phyloP scores from a whole-genome alignment of 2,113 vertebrate genomes.

The Columba janthina region DNA sequence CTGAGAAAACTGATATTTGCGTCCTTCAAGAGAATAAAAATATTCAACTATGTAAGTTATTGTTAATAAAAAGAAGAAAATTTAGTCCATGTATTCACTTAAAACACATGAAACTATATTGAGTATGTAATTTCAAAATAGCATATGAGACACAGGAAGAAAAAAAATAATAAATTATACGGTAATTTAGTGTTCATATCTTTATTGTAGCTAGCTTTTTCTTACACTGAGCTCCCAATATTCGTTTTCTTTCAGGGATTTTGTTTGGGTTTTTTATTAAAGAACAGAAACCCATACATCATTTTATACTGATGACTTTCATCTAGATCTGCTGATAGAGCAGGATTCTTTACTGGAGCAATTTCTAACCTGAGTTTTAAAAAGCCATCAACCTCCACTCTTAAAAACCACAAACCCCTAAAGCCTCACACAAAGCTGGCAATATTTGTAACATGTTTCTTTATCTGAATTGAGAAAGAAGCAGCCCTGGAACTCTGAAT shows the following conservation, averaged over 20 bases:
- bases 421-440: neutral
- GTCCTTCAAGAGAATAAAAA: neutral
- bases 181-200: neutral
- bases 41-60: neutral
- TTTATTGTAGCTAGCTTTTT: neutral
- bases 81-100: neutral
- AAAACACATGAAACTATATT: neutral
- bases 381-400: neutral
- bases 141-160: neutral
- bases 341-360: neutral
- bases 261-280: neutral
- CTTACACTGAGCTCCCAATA: neutral
- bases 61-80: neutral
- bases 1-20: neutral
- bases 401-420: neutral
- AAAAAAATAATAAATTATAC: neutral
- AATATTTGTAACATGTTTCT: neutral
- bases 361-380: constrained; percentile 10
- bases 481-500: neutral
- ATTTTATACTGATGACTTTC: constrained; percentile 21
- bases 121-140: neutral
- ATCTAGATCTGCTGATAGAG: constrained; percentile 17
- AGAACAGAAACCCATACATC: neutral
- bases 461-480: neutral
- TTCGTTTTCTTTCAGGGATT: neutral